phyloP scores from a whole-genome alignment of 2,113 vertebrate genomes.

The Pampusana beccarii region DNA sequence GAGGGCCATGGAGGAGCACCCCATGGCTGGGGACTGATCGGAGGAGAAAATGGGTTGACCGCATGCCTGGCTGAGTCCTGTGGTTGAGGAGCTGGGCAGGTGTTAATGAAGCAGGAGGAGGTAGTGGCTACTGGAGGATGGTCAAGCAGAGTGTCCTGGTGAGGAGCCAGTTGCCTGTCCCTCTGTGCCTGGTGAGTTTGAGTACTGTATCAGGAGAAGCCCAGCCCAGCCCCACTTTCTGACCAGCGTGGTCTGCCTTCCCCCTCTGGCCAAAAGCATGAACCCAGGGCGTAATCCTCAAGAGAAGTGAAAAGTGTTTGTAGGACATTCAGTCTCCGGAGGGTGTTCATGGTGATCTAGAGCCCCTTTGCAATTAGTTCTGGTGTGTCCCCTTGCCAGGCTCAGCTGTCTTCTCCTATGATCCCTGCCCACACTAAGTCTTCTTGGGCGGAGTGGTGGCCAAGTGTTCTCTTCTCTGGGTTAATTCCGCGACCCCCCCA shows the following conservation, averaged over 20 bases:
- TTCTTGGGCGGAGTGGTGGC: background rate
- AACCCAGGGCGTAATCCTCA: background rate
- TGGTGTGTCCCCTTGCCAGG: background rate
- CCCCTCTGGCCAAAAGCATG: background rate
- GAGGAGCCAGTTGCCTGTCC: background rate
- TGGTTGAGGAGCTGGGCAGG: background rate
- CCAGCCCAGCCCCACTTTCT: background rate
- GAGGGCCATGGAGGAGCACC: background rate
- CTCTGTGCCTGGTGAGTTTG: background rate
- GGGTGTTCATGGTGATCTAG: background rate
- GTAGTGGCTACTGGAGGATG: background rate
- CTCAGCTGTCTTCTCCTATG: background rate
- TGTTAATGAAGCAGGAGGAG: background rate
- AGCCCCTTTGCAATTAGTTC: background rate
- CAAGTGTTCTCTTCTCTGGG: background rate
- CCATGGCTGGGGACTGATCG: background rate
- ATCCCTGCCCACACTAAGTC: background rate
- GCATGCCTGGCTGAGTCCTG: rapidly evolving
- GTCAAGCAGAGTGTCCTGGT: background rate
- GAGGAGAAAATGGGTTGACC: background rate
- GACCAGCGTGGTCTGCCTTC: background rate
- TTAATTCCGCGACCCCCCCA: rapidly evolving
- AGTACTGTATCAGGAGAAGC: background rate
- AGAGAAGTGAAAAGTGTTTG: background rate
- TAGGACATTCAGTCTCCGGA: background rate